These are phyloP conservation scores for Mastacembelus armatus DNA, from an alignment of 2,797 vertebrate genomes.

Conservation along the genomic window DNA sequence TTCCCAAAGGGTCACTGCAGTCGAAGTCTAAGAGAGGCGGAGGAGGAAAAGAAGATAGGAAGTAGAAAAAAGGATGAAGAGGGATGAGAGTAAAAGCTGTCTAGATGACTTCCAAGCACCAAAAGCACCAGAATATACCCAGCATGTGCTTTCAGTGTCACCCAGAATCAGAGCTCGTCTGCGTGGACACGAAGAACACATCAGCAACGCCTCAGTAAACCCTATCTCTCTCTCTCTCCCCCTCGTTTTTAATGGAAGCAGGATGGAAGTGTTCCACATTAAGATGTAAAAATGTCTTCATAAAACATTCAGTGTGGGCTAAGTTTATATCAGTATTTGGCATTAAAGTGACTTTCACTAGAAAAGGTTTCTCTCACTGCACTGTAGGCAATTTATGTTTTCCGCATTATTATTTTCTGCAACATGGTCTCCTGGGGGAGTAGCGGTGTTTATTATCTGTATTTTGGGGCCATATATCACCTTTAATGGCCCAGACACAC, in stretches of 20 bases:
- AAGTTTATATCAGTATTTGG: slow-evolving; percentile 63
- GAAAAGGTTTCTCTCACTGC: slow-evolving; percentile 45
- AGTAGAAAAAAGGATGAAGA: slow-evolving; percentile 6
- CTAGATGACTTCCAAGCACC: slow-evolving; percentile 31
- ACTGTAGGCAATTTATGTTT: slow-evolving; percentile 58
- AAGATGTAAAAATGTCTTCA: slow-evolving; percentile 73
- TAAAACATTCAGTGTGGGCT: slow-evolving; percentile 78
- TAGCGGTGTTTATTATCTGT: slow-evolving; percentile 48
- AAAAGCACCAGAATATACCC: slow-evolving; percentile 29
- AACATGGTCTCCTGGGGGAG: slow-evolving; percentile 46
- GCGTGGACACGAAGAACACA: slow-evolving; percentile 56
- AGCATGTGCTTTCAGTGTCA: slow-evolving; percentile 48
- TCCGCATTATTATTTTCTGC: slow-evolving; percentile 40
- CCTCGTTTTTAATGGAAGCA: slow-evolving; percentile 70
- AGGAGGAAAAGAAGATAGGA: background rate
- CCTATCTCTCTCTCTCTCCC: slow-evolving; percentile 47
- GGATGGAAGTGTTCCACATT: slow-evolving; percentile 71
- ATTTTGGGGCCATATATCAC: slow-evolving; percentile 68
- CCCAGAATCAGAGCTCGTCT: slow-evolving; percentile 51
- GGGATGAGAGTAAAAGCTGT: slow-evolving; percentile 16
- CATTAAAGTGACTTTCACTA: slow-evolving; percentile 62
- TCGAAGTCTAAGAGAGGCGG: slow-evolving; percentile 87
- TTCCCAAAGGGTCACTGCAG: slow-evolving; percentile 93
- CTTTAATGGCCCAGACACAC: slow-evolving; percentile 44
- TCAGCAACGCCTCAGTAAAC: slow-evolving; percentile 65